These are phyloP conservation scores for Drosophila multiciliata DNA, from an alignment of 2,888 invertebrate genomes.

Conservation along the genomic window DNA sequence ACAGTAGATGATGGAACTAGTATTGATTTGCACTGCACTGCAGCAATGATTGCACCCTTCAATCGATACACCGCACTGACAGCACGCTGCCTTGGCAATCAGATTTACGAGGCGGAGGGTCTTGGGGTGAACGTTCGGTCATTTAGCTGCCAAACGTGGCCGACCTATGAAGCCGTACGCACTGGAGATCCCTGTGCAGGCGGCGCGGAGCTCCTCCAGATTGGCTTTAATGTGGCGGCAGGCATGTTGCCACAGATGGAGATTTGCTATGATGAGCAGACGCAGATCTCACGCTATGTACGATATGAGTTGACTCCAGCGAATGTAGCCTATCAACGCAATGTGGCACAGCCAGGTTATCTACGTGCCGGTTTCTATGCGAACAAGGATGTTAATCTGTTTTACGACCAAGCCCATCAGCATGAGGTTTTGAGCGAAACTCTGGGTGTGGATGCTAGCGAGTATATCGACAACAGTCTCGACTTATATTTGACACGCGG, in stretches of 20 bases:
- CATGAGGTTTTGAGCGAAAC: conserved; percentile 78
- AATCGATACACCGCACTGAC: conserved; percentile 65
- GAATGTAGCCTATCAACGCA: conserved; percentile 84
- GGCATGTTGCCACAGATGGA: conserved; percentile 82
- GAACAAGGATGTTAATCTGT: conserved; percentile 76
- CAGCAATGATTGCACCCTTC: conserved; percentile 57
- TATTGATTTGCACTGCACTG: conserved; percentile 81
- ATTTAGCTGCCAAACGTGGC: conserved; percentile 81
- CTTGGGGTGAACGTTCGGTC: conserved; percentile 61
- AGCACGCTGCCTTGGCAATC: conserved; percentile 75
- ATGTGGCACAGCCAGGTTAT: conserved; percentile 82
- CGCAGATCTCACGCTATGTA: conserved; percentile 83
- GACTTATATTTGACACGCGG: conserved; percentile 84
- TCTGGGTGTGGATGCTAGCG: conserved; percentile 75
- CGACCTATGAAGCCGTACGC: conserved; percentile 74
- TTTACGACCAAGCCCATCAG: conserved; percentile 83
- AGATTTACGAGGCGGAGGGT: conserved; percentile 71
- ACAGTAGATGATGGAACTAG: conserved; percentile 63
- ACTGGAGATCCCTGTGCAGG: conserved; percentile 75
- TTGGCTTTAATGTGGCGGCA: conserved; percentile 82
- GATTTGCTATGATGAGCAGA: conserved; percentile 84
- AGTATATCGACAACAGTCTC: conserved; percentile 53
- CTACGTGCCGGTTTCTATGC: conserved; percentile 82
- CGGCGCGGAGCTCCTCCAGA: conserved; percentile 79
- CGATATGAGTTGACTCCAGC: conserved; percentile 83